A percentile compares a stretch with the other conserved stretches of the same genome.
Conservation (phyloP, 1,140 invertebrate species). For the Pseudomyrmex dendroicus region DNA sequence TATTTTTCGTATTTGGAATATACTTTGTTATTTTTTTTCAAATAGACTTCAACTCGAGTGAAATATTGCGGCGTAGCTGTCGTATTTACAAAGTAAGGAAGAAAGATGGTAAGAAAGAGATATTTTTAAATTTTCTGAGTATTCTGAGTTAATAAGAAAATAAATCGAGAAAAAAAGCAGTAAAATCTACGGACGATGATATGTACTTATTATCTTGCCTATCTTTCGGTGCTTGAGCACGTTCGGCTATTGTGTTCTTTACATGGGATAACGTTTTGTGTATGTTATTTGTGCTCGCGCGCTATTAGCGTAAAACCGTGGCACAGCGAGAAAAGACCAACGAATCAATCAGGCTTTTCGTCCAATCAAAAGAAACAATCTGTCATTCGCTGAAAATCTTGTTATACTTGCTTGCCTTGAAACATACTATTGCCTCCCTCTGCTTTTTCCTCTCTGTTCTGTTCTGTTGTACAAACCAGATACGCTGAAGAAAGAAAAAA, state of each 20-base stretch:
- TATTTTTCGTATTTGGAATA: not conserved
- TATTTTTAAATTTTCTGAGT: not conserved
- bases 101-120: not conserved
- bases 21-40: not conserved
- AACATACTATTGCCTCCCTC: constrained; percentile 64
- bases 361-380: constrained; percentile 55
- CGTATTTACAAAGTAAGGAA: not conserved
- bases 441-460: constrained; percentile 68
- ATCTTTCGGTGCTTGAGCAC: constrained; percentile 44
- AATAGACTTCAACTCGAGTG: not conserved
- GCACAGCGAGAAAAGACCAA: constrained; percentile 71
- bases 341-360: constrained; percentile 77
- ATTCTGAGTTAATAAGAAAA: not conserved
- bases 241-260: constrained; percentile 26
- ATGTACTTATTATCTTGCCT: constrained; percentile 1
- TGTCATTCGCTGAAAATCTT: constrained; percentile 51
- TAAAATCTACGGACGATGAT: not conserved
- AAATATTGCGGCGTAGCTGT: not conserved
- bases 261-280: constrained; percentile 40
- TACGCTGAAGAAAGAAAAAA: not conserved
- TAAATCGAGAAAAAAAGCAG: not conserved
- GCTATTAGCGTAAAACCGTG: constrained; percentile 57
- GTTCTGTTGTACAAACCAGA: constrained; percentile 63
- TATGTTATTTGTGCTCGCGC: constrained; percentile 58
- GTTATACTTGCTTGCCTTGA: constrained; percentile 50